Conservation (phyloP, 2,113 vertebrate genomes). For the Cyprinodon variegatus region DNA sequence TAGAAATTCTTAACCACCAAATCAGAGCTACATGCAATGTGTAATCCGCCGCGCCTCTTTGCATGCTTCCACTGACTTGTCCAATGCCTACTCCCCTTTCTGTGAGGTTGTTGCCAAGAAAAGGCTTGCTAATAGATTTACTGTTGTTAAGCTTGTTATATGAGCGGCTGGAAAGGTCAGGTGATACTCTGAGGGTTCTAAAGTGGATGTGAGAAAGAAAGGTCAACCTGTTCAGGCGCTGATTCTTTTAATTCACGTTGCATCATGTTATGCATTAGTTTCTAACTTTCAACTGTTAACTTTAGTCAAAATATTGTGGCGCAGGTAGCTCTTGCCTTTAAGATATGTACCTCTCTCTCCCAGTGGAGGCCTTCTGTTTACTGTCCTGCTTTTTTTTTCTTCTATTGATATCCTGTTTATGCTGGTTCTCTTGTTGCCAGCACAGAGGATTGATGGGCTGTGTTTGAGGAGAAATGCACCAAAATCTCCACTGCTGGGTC, state of each 20-base stretch:
- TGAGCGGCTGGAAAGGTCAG: conserved; percentile 47
- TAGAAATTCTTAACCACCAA: neutral
- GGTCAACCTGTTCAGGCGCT: neutral
- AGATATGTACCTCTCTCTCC: conserved; percentile 5
- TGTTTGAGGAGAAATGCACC: conserved; percentile 72
- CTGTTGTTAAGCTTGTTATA: conserved; percentile 69
- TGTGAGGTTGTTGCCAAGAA: conserved; percentile 58
- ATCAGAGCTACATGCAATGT: conserved; percentile 47
- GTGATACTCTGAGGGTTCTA: conserved; percentile 22
- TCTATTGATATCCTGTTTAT: conserved; percentile 68
- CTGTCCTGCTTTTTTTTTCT: conserved; percentile 31
- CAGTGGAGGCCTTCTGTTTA: conserved; percentile 28
- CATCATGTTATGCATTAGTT: neutral
- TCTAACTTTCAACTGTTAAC: neutral
- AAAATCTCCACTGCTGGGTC: conserved; percentile 66
- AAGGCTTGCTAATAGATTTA: conserved; percentile 70
- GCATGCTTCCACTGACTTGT: conserved; percentile 41
- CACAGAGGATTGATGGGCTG: conserved; percentile 76
- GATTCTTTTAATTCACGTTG: neutral
- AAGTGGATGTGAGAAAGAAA: neutral
- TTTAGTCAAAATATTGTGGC: conserved; percentile 2
- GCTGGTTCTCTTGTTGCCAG: conserved; percentile 52
- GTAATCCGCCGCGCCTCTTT: conserved; percentile 43
- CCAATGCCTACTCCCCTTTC: neutral
- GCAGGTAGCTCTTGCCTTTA: conserved; percentile 3